Percentiles rank a stretch among this genome's conserved stretches.
These are phyloP conservation scores for Auanema freiburgensis DNA, from an alignment of 2,888 invertebrate species.

Conservation along the genomic window DNA sequence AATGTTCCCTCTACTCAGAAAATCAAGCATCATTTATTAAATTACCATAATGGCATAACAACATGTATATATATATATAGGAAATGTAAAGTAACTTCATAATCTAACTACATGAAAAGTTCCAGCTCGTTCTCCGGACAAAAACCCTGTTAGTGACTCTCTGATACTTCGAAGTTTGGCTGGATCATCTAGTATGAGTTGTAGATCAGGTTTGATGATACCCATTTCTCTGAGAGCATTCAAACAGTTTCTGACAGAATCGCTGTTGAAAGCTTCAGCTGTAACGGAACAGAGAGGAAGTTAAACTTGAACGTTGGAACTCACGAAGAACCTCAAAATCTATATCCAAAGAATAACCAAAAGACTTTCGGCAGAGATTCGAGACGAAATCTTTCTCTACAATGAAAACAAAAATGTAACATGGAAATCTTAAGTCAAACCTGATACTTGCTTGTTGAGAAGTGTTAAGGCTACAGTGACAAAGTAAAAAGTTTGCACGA, in stretches of 20 bases:
- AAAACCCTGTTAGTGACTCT: too few species aligned
- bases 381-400: conserved; percentile 36
- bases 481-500: conserved; percentile 49
- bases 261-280: conserved; percentile 57
- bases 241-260: conserved; percentile 56
- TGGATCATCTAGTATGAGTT: too few species aligned
- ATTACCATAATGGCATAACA: too few species aligned
- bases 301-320: conserved; percentile 4
- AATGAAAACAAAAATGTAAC: conserved; percentile 4
- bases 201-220: too few species aligned
- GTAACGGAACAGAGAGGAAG: conserved; percentile 20
- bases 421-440: conserved; percentile 5
- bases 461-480: conserved; percentile 16
- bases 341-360: conserved; percentile 11
- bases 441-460: conserved; percentile 1
- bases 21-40: too few species aligned
- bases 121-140: too few species aligned
- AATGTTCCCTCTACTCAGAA: too few species aligned
- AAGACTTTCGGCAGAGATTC: conserved; percentile 25
- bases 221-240: conserved; percentile 37
- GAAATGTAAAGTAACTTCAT: too few species aligned
- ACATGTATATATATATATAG: too few species aligned
- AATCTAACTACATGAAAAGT: too few species aligned
- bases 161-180: too few species aligned
- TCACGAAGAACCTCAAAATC: conserved; percentile 26